These are phyloP conservation scores for Encarsia formosa DNA, from an alignment of 2,888 invertebrate genomes.

Conservation along the genomic window DNA sequence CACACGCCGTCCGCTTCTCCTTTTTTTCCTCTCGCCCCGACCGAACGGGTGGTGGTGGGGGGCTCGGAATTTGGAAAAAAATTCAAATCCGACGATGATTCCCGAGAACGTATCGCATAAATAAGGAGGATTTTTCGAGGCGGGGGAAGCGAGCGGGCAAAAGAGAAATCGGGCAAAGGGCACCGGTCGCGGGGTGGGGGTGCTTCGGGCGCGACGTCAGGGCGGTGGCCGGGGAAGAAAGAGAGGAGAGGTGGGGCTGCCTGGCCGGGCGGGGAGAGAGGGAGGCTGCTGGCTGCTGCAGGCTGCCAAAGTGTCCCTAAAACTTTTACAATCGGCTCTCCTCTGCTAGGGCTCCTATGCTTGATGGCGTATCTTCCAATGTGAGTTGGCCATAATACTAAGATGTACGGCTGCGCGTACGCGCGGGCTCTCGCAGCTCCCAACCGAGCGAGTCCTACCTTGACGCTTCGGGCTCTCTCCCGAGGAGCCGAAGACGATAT, in stretches of 20 bases:
- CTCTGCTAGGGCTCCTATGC: conserved; percentile 56
- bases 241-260: conserved; percentile 40
- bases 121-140: neutral
- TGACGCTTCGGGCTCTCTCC: too few relatives aligned
- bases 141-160: neutral
- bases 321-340: conserved; percentile 58
- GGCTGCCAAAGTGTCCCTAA: conserved; percentile 58
- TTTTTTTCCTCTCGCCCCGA: neutral
- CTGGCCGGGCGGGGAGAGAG: conserved; percentile 20
- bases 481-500: too few relatives aligned
- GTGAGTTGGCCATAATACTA: conserved; percentile 64
- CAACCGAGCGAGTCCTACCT: conserved; percentile 15
- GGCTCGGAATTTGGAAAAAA: neutral
- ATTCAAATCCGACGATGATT: neutral
- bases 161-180: neutral
- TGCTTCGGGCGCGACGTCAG: conserved; percentile 8
- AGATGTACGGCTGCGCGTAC: conserved; percentile 62
- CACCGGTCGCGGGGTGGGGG: conserved; percentile 3
- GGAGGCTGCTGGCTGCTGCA: conserved; percentile 38
- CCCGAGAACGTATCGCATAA: too few relatives aligned
- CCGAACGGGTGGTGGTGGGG: neutral
- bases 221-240: neutral
- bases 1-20: conserved; percentile 1
- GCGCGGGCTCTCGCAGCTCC: conserved; percentile 40
- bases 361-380: conserved; percentile 66